Conservation (phyloP, 2,797 vertebrate genomes). For the Mormyrops attenuatus region DNA sequence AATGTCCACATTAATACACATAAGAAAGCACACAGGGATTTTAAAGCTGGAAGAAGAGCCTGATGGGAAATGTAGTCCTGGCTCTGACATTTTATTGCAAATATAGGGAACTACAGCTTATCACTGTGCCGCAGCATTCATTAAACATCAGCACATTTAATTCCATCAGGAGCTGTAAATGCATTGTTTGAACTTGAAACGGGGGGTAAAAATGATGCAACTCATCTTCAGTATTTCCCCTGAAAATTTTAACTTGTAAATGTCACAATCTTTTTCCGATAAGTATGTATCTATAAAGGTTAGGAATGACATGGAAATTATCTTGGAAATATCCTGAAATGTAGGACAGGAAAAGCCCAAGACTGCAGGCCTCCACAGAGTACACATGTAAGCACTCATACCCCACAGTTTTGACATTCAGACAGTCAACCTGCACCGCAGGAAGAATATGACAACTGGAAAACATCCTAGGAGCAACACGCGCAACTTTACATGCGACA, state of each 20-base stretch:
- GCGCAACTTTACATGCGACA: neutral
- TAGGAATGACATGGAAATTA: neutral
- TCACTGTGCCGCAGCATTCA: neutral
- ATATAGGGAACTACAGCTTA: neutral
- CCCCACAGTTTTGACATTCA: neutral
- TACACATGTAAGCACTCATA: neutral
- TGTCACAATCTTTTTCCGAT: neutral
- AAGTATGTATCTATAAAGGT: neutral
- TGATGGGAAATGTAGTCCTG: conserved; percentile 9
- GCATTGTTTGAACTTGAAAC: neutral
- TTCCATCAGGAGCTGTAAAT: neutral
- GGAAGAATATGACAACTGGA: neutral
- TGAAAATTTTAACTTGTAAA: neutral
- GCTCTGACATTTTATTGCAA: neutral
- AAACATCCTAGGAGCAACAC: neutral
- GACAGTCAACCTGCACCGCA: neutral
- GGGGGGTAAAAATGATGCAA: neutral
- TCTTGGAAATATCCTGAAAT: neutral
- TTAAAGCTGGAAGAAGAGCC: neutral
- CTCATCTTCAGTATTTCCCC: neutral
- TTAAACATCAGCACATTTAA: neutral
- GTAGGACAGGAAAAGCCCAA: neutral
- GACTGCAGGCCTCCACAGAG: neutral
- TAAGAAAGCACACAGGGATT: neutral
- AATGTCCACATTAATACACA: neutral